Base-by-base conservation (phyloP, 2,113 vertebrate genomes). In the Paracanthobrama guichenoti region DNA sequence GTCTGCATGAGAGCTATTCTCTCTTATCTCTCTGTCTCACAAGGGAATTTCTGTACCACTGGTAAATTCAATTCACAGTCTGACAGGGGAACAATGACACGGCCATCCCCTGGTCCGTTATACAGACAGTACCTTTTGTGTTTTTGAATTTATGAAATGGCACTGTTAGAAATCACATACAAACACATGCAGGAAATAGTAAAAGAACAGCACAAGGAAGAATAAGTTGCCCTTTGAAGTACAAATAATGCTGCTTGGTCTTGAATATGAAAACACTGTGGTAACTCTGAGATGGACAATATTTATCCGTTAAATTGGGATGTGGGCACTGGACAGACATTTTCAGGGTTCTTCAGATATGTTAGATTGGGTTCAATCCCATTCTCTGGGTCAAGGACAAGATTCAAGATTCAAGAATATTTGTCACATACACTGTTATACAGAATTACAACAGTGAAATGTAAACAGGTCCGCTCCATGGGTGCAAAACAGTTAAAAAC, bases 11-110 rank as follows among this genome's bases (percentile, higher is more conserved):
- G 14, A 59, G 75, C 64, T 26, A 78, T 59, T 84, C 18, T 71
- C 20, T 79, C 39, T 72, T 59, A 84, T 84, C 75, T 77, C 28
- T 66, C 11, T 26, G 62, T 77, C 62, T 84, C 83, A 79, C 62
- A 46, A 44, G 75, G 53, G 66, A 71, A 69, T 50, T 44, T 69
- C 83, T 71, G 62, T 71, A 71, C 35, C 13, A 20, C 50, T 18
- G 18, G 59, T 84, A 60, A 78, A 79, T 79, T 84, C 66, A 78
- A 79, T 78, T 79, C 83, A 79, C 14, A 10, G 46, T 31, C 64
- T 71, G 62, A 79, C 10, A 69, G 60, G 20, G 64, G 62, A 78
- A 84, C 83, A 79, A 79, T 71, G 83, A 79, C 62, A 66, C 11
- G 39, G 50, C 26, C 64, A 84, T 59, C n/a, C 75, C 4, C 31